A percentile compares a stretch with the other conserved stretches of the same genome.
Evolutionary conservation across 1,140 invertebrate genomes (phyloP).

Genomic region (Teleogryllus occipitalis): DNA sequence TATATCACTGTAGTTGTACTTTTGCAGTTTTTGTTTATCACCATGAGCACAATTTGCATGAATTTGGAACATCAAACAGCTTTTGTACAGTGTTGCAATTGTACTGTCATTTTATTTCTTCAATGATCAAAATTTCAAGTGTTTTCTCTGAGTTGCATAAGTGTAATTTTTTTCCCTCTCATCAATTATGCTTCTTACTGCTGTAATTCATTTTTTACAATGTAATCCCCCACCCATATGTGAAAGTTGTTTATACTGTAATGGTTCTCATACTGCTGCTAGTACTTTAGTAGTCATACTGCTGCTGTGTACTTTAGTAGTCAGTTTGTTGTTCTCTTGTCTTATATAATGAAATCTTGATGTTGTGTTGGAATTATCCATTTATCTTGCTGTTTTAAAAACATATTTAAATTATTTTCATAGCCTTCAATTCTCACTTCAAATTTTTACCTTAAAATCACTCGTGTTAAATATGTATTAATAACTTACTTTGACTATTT

Average conservation of each 20-base stretch:
- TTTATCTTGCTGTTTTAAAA: no score
- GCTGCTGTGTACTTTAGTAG: no score
- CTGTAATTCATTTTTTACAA: background rate
- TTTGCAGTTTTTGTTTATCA: background rate
- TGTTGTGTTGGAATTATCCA: no score
- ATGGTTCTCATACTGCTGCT: no score
- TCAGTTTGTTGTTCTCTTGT: no score
- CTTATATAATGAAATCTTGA: no score
- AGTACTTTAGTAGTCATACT: no score
- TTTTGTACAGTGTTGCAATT: background rate
- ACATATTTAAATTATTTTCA: no score
- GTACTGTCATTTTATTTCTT: background rate
- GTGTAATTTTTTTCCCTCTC: background rate
- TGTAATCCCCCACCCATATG: background rate
- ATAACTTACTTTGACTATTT: no score
- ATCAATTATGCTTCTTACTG: conserved; percentile 10
- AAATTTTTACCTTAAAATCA: no score
- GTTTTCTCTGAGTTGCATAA: background rate
- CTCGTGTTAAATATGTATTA: no score
- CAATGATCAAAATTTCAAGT: background rate
- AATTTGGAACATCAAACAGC: background rate
- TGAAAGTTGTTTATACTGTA: background rate
- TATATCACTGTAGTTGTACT: background rate
- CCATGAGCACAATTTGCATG: background rate
- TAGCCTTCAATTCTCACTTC: no score